A percentile compares a stretch with the other conserved stretches of the same genome.
These are phyloP conservation scores for Peromyscus eremicus DNA, from an alignment of 2,797 vertebrate species.

Conservation along the genomic window DNA sequence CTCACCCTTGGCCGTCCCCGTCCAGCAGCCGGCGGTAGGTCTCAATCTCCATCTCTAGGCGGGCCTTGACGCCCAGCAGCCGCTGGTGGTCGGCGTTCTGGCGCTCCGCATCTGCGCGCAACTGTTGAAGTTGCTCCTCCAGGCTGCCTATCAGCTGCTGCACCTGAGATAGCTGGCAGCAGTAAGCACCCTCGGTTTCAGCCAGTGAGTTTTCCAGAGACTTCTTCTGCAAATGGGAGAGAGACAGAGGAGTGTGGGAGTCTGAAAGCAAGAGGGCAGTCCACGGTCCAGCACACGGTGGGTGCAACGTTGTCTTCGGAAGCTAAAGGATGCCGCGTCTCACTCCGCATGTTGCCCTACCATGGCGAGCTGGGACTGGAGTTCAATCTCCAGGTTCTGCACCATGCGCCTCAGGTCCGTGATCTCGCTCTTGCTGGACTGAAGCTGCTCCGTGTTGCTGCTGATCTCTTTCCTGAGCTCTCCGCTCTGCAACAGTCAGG, in stretches of 20 bases:
- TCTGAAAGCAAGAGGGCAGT: neutral
- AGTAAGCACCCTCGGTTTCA: slow-evolving; percentile 88
- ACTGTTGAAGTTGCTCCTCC: slow-evolving; percentile 89
- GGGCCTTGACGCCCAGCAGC: slow-evolving; percentile 89
- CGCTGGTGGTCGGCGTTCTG: slow-evolving; percentile 86
- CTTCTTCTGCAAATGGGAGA: slow-evolving; percentile 86
- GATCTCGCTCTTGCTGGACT: slow-evolving; percentile 87
- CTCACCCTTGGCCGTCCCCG: slow-evolving; percentile 82
- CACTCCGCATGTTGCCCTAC: slow-evolving; percentile 65
- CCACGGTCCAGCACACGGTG: neutral
- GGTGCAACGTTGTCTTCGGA: neutral
- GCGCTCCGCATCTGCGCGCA: slow-evolving; percentile 86
- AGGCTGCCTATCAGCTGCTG: slow-evolving; percentile 86
- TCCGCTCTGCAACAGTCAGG: slow-evolving; percentile 85
- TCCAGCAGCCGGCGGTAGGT: slow-evolving; percentile 90
- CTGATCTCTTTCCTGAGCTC: slow-evolving; percentile 89
- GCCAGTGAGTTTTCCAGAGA: slow-evolving; percentile 88
- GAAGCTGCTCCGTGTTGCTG: slow-evolving; percentile 86
- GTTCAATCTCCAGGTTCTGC: slow-evolving; percentile 89
- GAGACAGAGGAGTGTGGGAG: neutral
- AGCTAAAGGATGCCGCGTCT: neutral
- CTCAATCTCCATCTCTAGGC: slow-evolving; percentile 89
- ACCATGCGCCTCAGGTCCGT: slow-evolving; percentile 87
- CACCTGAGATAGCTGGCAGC: slow-evolving; percentile 85
- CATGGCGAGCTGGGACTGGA: slow-evolving; percentile 89